Evolutionary conservation across 1,140 invertebrate genomes (phyloP).

Genomic region (Nephotettix cincticeps): DNA sequence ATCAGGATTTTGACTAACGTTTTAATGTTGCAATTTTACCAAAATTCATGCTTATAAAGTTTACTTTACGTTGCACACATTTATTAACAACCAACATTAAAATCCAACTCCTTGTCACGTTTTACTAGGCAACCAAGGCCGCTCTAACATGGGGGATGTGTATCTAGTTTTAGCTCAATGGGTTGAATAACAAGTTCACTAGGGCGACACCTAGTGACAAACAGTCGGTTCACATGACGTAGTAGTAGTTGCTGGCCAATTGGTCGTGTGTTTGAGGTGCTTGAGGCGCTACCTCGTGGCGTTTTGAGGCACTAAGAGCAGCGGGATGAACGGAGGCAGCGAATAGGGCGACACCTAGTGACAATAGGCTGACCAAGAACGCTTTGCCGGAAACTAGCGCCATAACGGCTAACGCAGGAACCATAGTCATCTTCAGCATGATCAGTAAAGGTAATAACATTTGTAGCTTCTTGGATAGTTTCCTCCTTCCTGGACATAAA

Average conservation of each 20-base stretch:
- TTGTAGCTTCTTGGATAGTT: slow-evolving; percentile 11
- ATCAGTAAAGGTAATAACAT: background rate
- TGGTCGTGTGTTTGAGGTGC: background rate
- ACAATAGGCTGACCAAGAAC: slow-evolving; percentile 1
- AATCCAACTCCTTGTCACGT: too few species aligned
- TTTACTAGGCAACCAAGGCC: too few species aligned
- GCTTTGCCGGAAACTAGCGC: slow-evolving; percentile 27
- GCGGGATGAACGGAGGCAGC: background rate
- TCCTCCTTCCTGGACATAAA: slow-evolving; percentile 9
- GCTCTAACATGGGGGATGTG: too few species aligned
- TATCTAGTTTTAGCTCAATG: too few species aligned
- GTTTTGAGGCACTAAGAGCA: background rate
- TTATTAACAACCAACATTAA: too few species aligned
- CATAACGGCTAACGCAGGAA: slow-evolving; percentile 18
- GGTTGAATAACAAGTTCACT: too few species aligned
- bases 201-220: too few species aligned
- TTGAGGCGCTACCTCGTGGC: background rate
- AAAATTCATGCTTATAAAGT: too few species aligned
- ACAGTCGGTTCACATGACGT: background rate
- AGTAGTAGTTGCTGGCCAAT: slow-evolving; percentile 7
- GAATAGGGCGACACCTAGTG: background rate
- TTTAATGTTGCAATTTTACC: too few species aligned
- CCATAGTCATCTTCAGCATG: slow-evolving; percentile 13
- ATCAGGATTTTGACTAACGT: too few species aligned
- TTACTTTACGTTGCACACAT: too few species aligned